Conservation (phyloP, 2,797 vertebrate species). For the Podarcis lilfordi region DNA sequence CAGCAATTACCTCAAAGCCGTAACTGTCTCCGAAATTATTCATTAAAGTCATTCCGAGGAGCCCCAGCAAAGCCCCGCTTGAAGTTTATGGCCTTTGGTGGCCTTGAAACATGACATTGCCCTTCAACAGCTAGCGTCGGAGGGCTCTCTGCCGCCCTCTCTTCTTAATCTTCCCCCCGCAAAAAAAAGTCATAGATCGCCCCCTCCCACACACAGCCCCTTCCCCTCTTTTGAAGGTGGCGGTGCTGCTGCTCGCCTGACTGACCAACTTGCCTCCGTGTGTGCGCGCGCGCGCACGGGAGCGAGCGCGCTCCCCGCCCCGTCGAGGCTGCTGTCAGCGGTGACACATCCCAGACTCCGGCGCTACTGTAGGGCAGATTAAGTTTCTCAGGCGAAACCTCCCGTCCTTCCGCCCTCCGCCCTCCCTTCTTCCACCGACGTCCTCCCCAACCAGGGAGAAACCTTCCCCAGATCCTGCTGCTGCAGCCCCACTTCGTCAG, state of each 20-base stretch:
- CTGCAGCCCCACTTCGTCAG: slow-evolving; percentile 67
- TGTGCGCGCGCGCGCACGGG: background rate
- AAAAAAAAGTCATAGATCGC: background rate
- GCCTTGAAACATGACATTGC: slow-evolving; percentile 55
- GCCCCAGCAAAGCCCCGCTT: slow-evolving; percentile 58
- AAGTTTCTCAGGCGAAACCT: slow-evolving; percentile 87
- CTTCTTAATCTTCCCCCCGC: background rate
- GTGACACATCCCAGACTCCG: slow-evolving; percentile 90
- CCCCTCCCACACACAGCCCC: slow-evolving; percentile 1
- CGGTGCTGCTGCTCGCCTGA: background rate
- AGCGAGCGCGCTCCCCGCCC: background rate
- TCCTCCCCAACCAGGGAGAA: slow-evolving; percentile 74
- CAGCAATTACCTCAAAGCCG: slow-evolving; percentile 72
- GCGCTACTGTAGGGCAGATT: slow-evolving; percentile 92
- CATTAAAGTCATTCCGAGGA: slow-evolving; percentile 76
- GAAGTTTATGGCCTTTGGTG: slow-evolving; percentile 60
- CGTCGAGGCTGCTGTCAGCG: slow-evolving; percentile 82
- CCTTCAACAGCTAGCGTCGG: slow-evolving; percentile 44
- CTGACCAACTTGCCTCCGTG: slow-evolving; percentile 23
- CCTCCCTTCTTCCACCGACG: slow-evolving; percentile 64
- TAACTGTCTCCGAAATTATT: slow-evolving; percentile 79
- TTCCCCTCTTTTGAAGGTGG: slow-evolving; percentile 42
- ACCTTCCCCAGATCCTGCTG: slow-evolving; percentile 79
- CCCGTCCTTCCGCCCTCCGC: slow-evolving; percentile 68
- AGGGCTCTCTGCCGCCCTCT: background rate